Conservation (phyloP, 2,113 vertebrate species). For the Osmerus mordax region DNA sequence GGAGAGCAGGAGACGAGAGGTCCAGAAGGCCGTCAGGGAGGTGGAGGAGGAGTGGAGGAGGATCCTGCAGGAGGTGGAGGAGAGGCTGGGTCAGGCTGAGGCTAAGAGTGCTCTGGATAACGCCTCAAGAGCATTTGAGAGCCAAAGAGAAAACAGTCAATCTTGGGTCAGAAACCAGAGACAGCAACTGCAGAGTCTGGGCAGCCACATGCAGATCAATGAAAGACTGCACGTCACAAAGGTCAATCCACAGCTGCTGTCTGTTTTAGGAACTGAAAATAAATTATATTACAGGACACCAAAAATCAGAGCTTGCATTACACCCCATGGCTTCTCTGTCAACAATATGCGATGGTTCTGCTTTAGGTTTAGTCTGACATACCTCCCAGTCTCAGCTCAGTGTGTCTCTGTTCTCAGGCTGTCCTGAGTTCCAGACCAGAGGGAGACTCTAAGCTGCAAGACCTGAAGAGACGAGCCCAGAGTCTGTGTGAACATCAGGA, state of each 20-base stretch:
- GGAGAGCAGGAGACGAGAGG: conserved; percentile 27
- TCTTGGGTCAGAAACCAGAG: not conserved
- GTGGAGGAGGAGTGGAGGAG: conserved; percentile 44
- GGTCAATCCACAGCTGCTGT: too few relatives aligned
- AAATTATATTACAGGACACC: not conserved
- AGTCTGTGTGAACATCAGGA: conserved; percentile 46
- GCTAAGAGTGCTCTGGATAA: conserved; percentile 25
- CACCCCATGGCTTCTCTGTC: not conserved
- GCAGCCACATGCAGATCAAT: too few relatives aligned
- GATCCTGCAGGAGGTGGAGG: conserved; percentile 32
- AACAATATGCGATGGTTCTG: too few relatives aligned
- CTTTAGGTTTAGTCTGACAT: too few relatives aligned
- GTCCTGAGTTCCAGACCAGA: conserved; percentile 61
- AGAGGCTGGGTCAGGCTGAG: conserved; percentile 30
- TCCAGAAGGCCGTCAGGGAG: conserved; percentile 20
- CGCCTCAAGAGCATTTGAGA: conserved; percentile 27
- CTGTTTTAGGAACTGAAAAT: not conserved
- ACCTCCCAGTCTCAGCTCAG: not conserved
- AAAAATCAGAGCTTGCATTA: not conserved
- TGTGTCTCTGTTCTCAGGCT: conserved; percentile 36
- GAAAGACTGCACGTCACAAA: too few relatives aligned
- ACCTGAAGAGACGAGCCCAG: conserved; percentile 51
- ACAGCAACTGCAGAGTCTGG: too few relatives aligned
- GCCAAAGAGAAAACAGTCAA: not conserved
- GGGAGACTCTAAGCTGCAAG: conserved; percentile 56